phyloP scores from a whole-genome alignment of 2,113 vertebrate genomes.

The Acrocephalus arundinaceus region DNA sequence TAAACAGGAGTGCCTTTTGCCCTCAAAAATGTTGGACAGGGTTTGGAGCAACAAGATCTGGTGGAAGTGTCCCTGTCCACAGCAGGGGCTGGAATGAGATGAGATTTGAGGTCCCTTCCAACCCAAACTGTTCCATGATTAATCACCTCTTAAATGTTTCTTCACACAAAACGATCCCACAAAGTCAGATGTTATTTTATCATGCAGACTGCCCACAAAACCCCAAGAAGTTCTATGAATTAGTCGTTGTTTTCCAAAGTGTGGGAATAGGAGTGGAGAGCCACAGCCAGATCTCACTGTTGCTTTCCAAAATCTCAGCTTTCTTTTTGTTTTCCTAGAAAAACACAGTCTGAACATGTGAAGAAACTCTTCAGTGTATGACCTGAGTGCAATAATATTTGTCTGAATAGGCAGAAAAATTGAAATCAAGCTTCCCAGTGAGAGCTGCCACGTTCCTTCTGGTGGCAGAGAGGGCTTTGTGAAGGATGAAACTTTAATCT shows the following conservation, averaged over 20 bases:
- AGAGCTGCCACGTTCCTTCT: neutral
- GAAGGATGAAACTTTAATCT: neutral
- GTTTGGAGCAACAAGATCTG: neutral
- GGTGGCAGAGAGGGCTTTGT: neutral
- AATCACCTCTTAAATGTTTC: neutral
- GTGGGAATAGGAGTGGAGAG: neutral
- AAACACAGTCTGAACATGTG: neutral
- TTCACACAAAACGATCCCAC: neutral
- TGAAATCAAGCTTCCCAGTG: neutral
- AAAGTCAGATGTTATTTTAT: neutral
- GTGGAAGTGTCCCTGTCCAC: neutral
- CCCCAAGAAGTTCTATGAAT: neutral
- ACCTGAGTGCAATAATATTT: neutral
- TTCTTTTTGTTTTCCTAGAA: neutral
- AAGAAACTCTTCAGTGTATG: neutral
- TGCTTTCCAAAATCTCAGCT: neutral
- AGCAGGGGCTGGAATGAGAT: neutral
- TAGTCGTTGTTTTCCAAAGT: neutral
- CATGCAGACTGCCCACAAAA: neutral
- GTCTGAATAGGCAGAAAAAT: conserved; percentile 1
- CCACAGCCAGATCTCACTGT: neutral
- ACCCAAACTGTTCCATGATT: neutral
- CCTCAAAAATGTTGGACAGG: neutral
- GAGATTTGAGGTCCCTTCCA: neutral
- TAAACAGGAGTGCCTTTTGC: neutral